Evolutionary conservation across 1,140 invertebrate genomes (phyloP).

Genomic region (Drosophila azteca): DNA sequence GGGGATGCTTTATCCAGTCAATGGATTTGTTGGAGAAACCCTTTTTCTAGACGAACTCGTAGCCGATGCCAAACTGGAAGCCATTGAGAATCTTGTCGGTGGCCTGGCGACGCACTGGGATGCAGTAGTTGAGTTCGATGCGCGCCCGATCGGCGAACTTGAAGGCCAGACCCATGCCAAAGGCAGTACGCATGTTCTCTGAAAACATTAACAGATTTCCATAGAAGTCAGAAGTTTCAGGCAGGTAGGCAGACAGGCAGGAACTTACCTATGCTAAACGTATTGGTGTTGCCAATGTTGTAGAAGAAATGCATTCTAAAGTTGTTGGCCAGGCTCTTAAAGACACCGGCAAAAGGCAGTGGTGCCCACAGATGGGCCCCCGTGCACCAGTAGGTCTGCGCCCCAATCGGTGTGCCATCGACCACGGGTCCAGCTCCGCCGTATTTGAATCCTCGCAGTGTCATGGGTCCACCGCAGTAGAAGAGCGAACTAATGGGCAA

Average conservation of each 20-base stretch:
- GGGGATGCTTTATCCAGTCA: constrained; percentile 38
- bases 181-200: constrained; percentile 78
- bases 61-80: constrained; percentile 83
- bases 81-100: constrained; percentile 62
- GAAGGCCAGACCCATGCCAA: constrained; percentile 75
- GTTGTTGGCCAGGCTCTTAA: constrained; percentile 75
- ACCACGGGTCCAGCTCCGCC: constrained; percentile 75
- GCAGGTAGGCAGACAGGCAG: too few relatives aligned
- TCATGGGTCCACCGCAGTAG: constrained; percentile 79
- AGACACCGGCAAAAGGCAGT: constrained; percentile 73
- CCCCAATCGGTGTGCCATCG: constrained; percentile 77
- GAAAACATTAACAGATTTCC: not conserved
- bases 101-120: constrained; percentile 61
- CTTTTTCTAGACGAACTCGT: constrained; percentile 73
- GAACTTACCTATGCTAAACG: constrained; percentile 64
- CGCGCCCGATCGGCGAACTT: constrained; percentile 80
- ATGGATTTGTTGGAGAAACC: not conserved
- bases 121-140: constrained; percentile 82
- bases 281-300: constrained; percentile 79
- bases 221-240: not conserved
- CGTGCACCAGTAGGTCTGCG: constrained; percentile 77
- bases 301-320: constrained; percentile 83
- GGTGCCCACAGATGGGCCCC: constrained; percentile 80
- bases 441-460: constrained; percentile 75
- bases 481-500: constrained; percentile 76